These are phyloP conservation scores for Aphelenchoides besseyi DNA, from an alignment of 1,140 invertebrate species.

Conservation along the genomic window DNA sequence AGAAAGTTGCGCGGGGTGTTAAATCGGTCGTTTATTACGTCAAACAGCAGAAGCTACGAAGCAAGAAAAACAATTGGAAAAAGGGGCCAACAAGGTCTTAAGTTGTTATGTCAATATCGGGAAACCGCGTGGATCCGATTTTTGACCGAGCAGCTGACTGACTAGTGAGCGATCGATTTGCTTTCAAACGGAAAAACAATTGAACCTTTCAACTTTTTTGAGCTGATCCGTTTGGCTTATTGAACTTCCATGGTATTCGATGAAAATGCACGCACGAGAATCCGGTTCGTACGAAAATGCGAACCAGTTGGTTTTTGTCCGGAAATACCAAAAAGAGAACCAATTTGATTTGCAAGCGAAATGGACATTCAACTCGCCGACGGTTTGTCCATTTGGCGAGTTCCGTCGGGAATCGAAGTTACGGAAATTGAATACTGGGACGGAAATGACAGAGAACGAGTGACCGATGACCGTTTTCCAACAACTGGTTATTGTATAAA, in stretches of 20 bases:
- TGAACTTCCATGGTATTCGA: background rate
- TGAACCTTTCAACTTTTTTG: background rate
- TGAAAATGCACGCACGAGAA: background rate
- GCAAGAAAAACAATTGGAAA: background rate
- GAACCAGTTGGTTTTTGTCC: background rate
- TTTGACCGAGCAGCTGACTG: background rate
- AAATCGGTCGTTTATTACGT: background rate
- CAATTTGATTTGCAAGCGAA: slow-evolving; percentile 1
- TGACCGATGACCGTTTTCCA: no score
- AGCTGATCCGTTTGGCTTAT: background rate
- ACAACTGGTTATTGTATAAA: no score
- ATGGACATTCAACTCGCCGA: background rate
- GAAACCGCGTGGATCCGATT: background rate
- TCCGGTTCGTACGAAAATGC: background rate
- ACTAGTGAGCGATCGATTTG: background rate
- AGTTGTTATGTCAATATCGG: background rate
- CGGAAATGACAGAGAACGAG: no score
- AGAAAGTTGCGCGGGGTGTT: background rate
- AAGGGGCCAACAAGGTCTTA: no score
- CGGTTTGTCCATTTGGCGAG: background rate
- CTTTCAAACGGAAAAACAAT: background rate
- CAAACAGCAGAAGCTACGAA: background rate
- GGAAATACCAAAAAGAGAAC: no score
- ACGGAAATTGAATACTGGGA: no score
- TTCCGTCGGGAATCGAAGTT: slow-evolving; percentile 4